Conservation (phyloP, 1,140 invertebrate species). For the Aphelenchoides besseyi region DNA sequence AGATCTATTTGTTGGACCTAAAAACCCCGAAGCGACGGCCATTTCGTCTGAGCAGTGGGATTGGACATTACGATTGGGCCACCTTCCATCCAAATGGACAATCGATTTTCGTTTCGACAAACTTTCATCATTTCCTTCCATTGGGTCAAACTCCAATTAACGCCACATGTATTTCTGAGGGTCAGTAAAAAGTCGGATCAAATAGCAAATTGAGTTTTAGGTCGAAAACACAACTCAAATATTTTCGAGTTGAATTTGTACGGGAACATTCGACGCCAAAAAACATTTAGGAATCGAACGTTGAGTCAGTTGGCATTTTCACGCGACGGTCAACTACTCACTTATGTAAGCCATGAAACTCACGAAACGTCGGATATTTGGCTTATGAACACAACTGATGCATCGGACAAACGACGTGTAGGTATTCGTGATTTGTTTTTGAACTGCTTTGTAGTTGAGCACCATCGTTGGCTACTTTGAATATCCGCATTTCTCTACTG, state of each 20-base stretch:
- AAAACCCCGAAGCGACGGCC: not conserved
- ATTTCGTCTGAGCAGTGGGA: slow-evolving; percentile 24
- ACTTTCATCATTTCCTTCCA: slow-evolving; percentile 27
- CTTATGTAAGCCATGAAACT: not conserved
- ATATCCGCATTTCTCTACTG: not conserved
- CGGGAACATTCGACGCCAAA: slow-evolving; percentile 11
- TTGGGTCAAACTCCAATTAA: slow-evolving; percentile 18
- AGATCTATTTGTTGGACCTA: slow-evolving; percentile 29
- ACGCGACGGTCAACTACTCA: not conserved
- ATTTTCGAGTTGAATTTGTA: slow-evolving; percentile 19
- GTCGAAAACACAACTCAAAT: slow-evolving; percentile 16
- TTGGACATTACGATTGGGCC: slow-evolving; percentile 9
- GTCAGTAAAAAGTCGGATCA: slow-evolving; percentile 15
- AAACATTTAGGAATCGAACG: slow-evolving; percentile 16
- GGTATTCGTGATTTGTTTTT: not conserved
- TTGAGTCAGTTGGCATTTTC: not conserved
- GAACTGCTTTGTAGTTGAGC: not conserved
- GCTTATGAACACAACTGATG: slow-evolving; percentile 34
- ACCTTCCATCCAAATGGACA: slow-evolving; percentile 18
- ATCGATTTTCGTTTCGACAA: slow-evolving; percentile 12
- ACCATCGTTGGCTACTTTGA: too few species aligned
- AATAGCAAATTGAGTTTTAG: not conserved
- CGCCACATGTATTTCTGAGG: not conserved
- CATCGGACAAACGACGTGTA: slow-evolving; percentile 26
- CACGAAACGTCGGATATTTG: slow-evolving; percentile 12